Evolutionary conservation across 2,797 vertebrate genomes (phyloP), one percentile per base, ranked within the genome.

Genomic region (Odontamblyopus rebecca): DNA sequence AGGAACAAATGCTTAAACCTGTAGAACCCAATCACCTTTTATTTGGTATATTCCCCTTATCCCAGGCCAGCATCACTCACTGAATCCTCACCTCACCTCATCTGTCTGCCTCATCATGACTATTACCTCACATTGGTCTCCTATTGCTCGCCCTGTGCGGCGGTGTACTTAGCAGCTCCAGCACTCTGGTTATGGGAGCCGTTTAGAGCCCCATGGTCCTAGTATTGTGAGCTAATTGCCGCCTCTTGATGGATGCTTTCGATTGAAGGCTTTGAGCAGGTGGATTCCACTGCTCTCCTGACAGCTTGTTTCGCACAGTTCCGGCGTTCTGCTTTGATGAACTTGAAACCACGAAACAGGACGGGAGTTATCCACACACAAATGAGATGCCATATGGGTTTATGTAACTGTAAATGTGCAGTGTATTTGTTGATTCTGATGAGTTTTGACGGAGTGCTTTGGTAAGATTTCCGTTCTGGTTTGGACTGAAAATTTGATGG

Each of bases 261-360:
- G 54, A 77, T 61, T 70, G 70, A 82, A 82, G 73, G 80, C 83
- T 71, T 74, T 84, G 72, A 85, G 88, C 86, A 89, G 85, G 82
- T 89, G 86, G 81, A 86, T 74, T 72, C 72, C 76, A 73, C 82
- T 82, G 74, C 80, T 73, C 82, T 84, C 74, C 71, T 62, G 77
- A 78, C 72, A 71, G 76, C 76, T 91, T 86, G 79, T 86, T 87
- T 85, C 82, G 72, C 60, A 48, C 67, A 79, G 82, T 71, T 82
- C 74, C 84, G 78, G 75, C 78, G 82, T 88, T 88, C 79, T 81
- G 82, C 85, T 87, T 85, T 82, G 63, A 57, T 88, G 80, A 86
- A 85, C 84, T 66, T 59, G 72, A 73, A 89, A 73, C 77, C 61
- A n/a, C 83, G 82, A 62, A 78, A 79, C 67, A 66, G 61, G 51